Evolutionary conservation across 2,888 invertebrate genomes (phyloP).

Genomic region (Quadroppia sp.): DNA sequence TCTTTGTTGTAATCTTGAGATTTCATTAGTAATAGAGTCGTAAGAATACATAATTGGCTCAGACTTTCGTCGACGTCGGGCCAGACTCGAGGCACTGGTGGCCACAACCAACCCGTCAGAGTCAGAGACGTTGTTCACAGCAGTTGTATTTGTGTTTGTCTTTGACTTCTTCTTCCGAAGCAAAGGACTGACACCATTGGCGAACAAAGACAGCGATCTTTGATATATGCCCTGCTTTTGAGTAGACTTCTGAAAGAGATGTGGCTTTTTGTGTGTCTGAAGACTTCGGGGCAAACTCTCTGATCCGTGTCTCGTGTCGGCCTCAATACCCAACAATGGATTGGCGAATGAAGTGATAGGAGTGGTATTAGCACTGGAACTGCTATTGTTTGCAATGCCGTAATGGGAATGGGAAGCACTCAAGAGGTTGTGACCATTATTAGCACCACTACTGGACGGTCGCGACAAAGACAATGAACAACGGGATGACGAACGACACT

Average conservation of each 20-base stretch:
- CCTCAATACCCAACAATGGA: constrained; percentile 47
- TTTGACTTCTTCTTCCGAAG: constrained; percentile 42
- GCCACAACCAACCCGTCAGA: not conserved
- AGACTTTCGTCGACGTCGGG: constrained; percentile 41
- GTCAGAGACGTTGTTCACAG: not conserved
- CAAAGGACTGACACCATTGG: constrained; percentile 46
- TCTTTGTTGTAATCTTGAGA: constrained; percentile 63
- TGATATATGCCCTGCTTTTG: constrained; percentile 45
- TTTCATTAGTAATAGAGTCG: constrained; percentile 44
- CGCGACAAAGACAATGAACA: constrained; percentile 33
- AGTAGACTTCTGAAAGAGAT: constrained; percentile 10
- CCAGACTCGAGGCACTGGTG: constrained; percentile 34
- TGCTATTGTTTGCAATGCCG: constrained; percentile 33
- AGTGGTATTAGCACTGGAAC: not conserved
- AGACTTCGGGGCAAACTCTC: constrained; percentile 42
- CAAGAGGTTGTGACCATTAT: constrained; percentile 1
- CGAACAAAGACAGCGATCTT: constrained; percentile 46
- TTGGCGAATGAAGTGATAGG: constrained; percentile 46
- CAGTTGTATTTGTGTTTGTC: constrained; percentile 19
- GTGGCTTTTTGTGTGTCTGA: constrained; percentile 12
- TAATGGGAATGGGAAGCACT: constrained; percentile 22
- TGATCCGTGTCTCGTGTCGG: constrained; percentile 45
- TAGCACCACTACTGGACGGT: constrained; percentile 36
- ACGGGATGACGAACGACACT: constrained; percentile 3
- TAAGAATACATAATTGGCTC: constrained; percentile 44